Base-by-base conservation (phyloP, 2,888 invertebrate genomes). In the Eristalis pertinax region DNA sequence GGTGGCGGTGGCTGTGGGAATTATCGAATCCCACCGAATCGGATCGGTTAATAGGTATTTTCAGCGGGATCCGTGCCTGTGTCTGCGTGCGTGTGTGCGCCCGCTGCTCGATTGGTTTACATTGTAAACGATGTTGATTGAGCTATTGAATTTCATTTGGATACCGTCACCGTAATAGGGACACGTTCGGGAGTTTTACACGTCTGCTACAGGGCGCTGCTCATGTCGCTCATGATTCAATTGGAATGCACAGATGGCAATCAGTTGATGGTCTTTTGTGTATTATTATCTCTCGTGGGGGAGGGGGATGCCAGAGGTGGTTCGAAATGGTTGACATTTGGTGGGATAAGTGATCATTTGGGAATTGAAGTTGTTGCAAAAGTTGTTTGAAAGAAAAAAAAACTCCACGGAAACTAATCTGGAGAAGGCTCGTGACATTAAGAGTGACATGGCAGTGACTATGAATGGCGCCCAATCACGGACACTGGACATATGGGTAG, bases 91-190 rank as follows among this genome's bases (percentile, higher is more conserved):
- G 38, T 69, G 29, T 19, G 29, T 74, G 24, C 1, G 60, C 15
- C 1, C 19, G 50, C 26, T 13, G 60, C 26, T 82, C 85, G 62
- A 74, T 82, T 85, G 69, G 74, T 62, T 82, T 85, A 77, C 82
- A 76, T 81, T 82, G 77, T 69, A 78, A 85, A 77, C 74, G 38
- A 77, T 82, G 77, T 77, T 85, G 85, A 85, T 85, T 85, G 81
- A 73, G 69, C 81, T 77, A 74, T 85, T 81, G 82, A 77, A 82
- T 85, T 56, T 82, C 69, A 82, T 85, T 77, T 81, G 68, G 19
- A 50, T 38, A 26, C 32, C 26, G 32, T 22, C 26, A 1, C 22
- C n/a, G 22, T 7, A n/a, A 62, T 62, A 41, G 56, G 72, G 67
- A 68, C 29, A 63, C 72, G 13, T 67, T 65, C 35, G 41, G 50